These are phyloP conservation scores for Linnaemya vulpina DNA, from an alignment of 2,888 invertebrate species.

Conservation along the genomic window DNA sequence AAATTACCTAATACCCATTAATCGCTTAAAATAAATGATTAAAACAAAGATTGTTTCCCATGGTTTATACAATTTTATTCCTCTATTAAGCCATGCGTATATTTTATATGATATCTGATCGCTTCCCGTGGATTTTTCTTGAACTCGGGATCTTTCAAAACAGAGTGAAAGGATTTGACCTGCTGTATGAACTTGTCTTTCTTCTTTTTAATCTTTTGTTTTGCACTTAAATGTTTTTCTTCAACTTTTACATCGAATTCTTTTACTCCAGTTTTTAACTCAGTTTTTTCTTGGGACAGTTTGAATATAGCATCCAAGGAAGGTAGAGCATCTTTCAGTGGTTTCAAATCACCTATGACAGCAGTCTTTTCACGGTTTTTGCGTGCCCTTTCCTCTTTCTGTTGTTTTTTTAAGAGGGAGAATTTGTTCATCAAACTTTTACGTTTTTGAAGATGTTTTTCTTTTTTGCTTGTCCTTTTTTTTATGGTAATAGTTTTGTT, in stretches of 20 bases:
- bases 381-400: conserved; percentile 77
- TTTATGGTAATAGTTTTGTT: conserved; percentile 77
- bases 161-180: conserved; percentile 76
- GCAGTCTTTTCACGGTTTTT: conserved; percentile 78
- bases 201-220: conserved; percentile 78
- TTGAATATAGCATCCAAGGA: conserved; percentile 79
- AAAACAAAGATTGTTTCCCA: too few species aligned
- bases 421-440: conserved; percentile 79
- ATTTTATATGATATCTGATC: conserved; percentile 79
- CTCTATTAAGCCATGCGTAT: conserved; percentile 76
- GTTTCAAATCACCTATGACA: conserved; percentile 79
- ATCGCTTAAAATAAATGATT: too few species aligned
- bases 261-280: conserved; percentile 73
- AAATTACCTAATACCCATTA: too few species aligned
- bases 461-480: conserved; percentile 78
- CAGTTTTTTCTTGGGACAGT: conserved; percentile 75
- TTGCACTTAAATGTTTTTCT: conserved; percentile 74
- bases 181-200: conserved; percentile 77
- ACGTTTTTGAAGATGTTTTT: conserved; percentile 79
- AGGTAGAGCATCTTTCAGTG: conserved; percentile 81
- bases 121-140: conserved; percentile 79
- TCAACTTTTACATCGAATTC: conserved; percentile 34
- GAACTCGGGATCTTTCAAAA: conserved; percentile 80
- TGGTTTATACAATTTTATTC: conserved; percentile 28
- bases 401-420: conserved; percentile 75